phyloP scores from a whole-genome alignment of 1,140 invertebrate species.

The Drosophila nikananu region DNA sequence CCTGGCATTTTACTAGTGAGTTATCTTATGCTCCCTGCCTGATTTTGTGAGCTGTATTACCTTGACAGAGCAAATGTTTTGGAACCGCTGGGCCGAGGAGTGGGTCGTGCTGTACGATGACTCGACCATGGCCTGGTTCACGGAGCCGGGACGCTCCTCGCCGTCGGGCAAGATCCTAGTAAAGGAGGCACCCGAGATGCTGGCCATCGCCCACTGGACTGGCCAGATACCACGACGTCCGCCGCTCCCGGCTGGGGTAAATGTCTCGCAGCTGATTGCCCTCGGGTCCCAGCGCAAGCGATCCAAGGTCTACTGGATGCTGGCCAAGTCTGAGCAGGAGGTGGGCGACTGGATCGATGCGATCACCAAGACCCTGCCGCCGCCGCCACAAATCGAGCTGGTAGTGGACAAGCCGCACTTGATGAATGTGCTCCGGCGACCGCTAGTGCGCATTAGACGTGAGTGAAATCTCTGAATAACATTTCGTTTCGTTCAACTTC shows the following conservation, averaged over 20 bases:
- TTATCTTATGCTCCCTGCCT: neutral
- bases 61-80: slow-evolving; percentile 89
- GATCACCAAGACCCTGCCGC: slow-evolving; percentile 89
- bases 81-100: slow-evolving; percentile 92
- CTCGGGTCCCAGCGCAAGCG: slow-evolving; percentile 88
- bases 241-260: slow-evolving; percentile 88
- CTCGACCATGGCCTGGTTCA: slow-evolving; percentile 92
- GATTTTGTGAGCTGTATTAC: neutral
- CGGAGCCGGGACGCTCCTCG: slow-evolving; percentile 85
- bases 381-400: slow-evolving; percentile 87
- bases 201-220: slow-evolving; percentile 92
- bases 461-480: slow-evolving; percentile 72
- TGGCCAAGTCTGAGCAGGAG: slow-evolving; percentile 89
- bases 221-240: slow-evolving; percentile 89
- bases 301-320: slow-evolving; percentile 88
- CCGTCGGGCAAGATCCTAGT: slow-evolving; percentile 86
- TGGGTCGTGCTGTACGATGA: slow-evolving; percentile 93
- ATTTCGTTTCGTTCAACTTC: neutral
- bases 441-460: slow-evolving; percentile 88
- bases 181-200: slow-evolving; percentile 91
- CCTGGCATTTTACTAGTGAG: neutral
- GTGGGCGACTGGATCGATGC: slow-evolving; percentile 90
- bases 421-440: slow-evolving; percentile 87
- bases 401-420: slow-evolving; percentile 88
- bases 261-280: slow-evolving; percentile 89